Evolutionary conservation across 2,888 invertebrate genomes (phyloP), one percentile per base, ranked within the genome.

Genomic region (Cinara cedri): DNA sequence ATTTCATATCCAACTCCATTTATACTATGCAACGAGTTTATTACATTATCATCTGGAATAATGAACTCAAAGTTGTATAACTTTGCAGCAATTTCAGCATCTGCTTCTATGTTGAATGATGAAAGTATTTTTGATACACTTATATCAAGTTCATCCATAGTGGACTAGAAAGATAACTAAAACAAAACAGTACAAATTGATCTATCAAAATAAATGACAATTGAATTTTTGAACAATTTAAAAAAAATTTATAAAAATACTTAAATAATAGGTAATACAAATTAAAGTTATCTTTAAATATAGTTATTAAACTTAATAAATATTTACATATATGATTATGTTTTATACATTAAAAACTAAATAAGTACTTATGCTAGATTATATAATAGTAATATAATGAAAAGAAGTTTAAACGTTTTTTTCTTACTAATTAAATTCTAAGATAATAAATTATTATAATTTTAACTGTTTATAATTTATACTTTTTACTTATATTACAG

Each of bases 1-100:
- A 78, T 78, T 62, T 70, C 78, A 70, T 70, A 78, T 60, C 78
- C 78, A 62, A 78, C 70, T 78, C 78, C 78, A 78, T 78, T 78
- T 49, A 78, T 70, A 62, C 60, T 60, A 42, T 68, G 57, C 24
- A 78, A 78, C 49, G 62, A 21, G n/a, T 78, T 70, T 51, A 78
- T 78, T 24, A 78, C 10, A 62, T 68, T 78, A 21, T 78, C 78
- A 42, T 78, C 78, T n/a, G 46, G 21, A 51, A 16, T 49, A 68
- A 21, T 68, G 8, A 3, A 60, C 4, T 70, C 70, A 60, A 62
- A 78, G 49, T 62, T 70, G 1, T 19, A 1, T 4, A 78, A 51
- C 42, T 70, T 78, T 70, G 78, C 60, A 51, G 34, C 19, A 51
- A 78, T 70, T 60, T 78, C 78, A 11, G 70, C n/a, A 24, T 70